These are phyloP conservation scores for Melanaphis sacchari DNA, from an alignment of 1,140 invertebrate species.

Conservation along the genomic window DNA sequence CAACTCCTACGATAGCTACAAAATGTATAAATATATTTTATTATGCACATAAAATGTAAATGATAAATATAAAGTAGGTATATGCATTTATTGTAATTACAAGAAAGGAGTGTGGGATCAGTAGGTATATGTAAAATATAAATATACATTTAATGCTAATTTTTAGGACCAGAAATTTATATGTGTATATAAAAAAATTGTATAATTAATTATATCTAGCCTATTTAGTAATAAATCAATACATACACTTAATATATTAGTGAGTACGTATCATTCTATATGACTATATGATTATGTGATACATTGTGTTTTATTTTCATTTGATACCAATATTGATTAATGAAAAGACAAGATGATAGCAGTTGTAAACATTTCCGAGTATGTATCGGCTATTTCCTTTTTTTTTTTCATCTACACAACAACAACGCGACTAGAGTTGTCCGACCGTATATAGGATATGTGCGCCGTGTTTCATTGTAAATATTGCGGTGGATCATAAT, in stretches of 20 bases:
- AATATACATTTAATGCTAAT: not conserved
- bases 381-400: not conserved
- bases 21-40: not conserved
- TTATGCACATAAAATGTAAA: not conserved
- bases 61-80: not conserved
- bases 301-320: not conserved
- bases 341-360: not conserved
- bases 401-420: not conserved
- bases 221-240: not conserved
- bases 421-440: not conserved
- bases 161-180: not conserved
- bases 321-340: not conserved
- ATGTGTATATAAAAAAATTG: not conserved
- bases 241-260: not conserved
- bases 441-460: not conserved
- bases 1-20: not conserved
- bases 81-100: not conserved
- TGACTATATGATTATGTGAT: not conserved
- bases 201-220: not conserved
- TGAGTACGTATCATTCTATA: not conserved
- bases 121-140: not conserved
- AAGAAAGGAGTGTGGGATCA: conserved; percentile 1
- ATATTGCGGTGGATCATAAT: conserved; percentile 10
- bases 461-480: not conserved
- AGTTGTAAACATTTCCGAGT: conserved; percentile 15